phyloP scores from a whole-genome alignment of 2,113 vertebrate species.

The Corythornis cristatus region DNA sequence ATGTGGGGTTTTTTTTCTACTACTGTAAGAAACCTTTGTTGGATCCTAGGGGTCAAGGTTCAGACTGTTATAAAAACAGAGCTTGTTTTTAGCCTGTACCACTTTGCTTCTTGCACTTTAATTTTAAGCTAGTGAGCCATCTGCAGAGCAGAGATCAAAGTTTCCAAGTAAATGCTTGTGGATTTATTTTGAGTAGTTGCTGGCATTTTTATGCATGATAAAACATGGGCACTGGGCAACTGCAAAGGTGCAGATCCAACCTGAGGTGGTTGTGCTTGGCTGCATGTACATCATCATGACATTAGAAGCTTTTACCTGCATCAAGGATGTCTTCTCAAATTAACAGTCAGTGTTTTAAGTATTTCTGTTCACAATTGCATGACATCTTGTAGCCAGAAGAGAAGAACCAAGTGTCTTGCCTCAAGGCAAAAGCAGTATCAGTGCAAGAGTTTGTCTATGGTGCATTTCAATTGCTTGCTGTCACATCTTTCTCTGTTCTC shows the following conservation, averaged over 20 bases:
- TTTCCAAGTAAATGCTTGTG: neutral
- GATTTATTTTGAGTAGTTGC: neutral
- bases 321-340: neutral
- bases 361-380: neutral
- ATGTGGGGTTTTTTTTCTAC: neutral
- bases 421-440: neutral
- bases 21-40: neutral
- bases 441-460: neutral
- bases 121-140: neutral
- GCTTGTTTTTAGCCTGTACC: neutral
- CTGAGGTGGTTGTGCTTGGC: neutral
- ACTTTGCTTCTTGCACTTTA: neutral
- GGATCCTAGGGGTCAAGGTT: neutral
- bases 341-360: neutral
- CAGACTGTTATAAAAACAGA: neutral
- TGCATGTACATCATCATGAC: neutral
- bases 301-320: neutral
- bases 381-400: neutral
- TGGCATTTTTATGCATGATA: neutral
- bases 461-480: neutral
- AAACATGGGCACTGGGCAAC: neutral
- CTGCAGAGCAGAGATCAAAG: neutral
- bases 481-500: neutral
- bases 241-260: neutral
- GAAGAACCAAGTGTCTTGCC: neutral